Percentiles rank a stretch among this genome's conserved stretches.
These are phyloP conservation scores for Epinotia bilunana DNA, from an alignment of 2,888 invertebrate species.

Conservation along the genomic window DNA sequence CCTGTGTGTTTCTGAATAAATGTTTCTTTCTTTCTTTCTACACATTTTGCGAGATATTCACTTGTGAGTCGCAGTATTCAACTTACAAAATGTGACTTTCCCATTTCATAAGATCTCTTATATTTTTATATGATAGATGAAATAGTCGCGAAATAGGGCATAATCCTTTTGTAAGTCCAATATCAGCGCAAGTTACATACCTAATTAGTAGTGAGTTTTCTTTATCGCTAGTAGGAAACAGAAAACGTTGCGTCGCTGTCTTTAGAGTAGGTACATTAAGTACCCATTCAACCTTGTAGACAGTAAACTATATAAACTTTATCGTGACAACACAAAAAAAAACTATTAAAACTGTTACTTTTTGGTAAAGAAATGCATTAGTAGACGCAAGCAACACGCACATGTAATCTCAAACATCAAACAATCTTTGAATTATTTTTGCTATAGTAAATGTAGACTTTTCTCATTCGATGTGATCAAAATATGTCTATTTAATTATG, in stretches of 20 bases:
- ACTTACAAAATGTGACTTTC: neutral
- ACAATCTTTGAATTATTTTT: neutral
- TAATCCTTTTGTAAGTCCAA: neutral
- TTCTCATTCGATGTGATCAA: neutral
- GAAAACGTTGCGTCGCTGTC: neutral
- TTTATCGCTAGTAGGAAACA: neutral
- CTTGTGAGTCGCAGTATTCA: neutral
- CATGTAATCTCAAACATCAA: neutral
- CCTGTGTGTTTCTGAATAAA: too few relatives aligned
- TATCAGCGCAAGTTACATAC: neutral
- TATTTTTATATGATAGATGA: neutral
- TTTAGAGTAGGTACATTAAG: too few relatives aligned
- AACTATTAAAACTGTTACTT: neutral
- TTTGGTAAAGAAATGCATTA: neutral
- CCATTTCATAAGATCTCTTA: neutral
- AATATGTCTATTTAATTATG: neutral
- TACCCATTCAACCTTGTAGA: neutral
- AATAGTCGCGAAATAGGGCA: neutral
- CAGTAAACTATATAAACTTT: neutral
- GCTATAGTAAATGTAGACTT: neutral
- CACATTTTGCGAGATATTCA: conserved; percentile 1
- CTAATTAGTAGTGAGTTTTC: neutral
- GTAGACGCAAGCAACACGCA: neutral
- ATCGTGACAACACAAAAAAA: neutral
- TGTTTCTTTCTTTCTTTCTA: too few relatives aligned